Conservation (phyloP, 2,797 vertebrate genomes). For the Eulemur mongoz region DNA sequence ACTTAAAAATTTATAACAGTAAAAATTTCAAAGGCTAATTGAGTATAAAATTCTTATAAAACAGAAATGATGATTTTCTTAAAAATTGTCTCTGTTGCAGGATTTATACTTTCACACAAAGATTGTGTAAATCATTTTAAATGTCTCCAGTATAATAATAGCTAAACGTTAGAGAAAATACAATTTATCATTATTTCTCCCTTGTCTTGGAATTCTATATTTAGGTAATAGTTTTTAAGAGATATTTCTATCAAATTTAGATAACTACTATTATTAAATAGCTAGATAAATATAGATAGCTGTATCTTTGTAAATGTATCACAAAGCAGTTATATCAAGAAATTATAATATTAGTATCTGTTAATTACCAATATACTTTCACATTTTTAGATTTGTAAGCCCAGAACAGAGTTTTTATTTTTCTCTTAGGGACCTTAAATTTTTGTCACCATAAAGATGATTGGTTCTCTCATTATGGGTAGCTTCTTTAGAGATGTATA, state of each 20-base stretch:
- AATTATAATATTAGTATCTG: slow-evolving; percentile 12
- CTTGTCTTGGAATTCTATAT: not conserved
- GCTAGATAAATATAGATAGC: not conserved
- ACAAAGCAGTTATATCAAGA: not conserved
- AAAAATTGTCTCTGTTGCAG: not conserved
- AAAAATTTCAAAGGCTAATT: not conserved
- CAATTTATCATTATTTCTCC: not conserved
- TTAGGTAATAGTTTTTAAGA: slow-evolving; percentile 38
- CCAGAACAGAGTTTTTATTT: not conserved
- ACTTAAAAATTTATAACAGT: not conserved
- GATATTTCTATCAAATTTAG: not conserved
- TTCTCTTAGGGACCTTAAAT: not conserved
- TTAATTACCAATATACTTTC: not conserved
- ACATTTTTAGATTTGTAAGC: not conserved
- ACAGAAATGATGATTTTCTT: not conserved
- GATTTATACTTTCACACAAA: not conserved
- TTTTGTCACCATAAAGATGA: not conserved
- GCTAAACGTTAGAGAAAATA: not conserved
- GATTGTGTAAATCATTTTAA: not conserved
- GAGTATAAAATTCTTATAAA: not conserved
- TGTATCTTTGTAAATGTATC: not conserved
- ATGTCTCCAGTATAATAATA: not conserved
- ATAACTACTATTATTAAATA: not conserved
- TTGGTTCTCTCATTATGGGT: not conserved
- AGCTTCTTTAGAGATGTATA: not conserved